A percentile compares a stretch with the other conserved stretches of the same genome.
These are phyloP conservation scores for Branchinecta lindahli DNA, from an alignment of 1,140 invertebrate genomes.

Conservation along the genomic window DNA sequence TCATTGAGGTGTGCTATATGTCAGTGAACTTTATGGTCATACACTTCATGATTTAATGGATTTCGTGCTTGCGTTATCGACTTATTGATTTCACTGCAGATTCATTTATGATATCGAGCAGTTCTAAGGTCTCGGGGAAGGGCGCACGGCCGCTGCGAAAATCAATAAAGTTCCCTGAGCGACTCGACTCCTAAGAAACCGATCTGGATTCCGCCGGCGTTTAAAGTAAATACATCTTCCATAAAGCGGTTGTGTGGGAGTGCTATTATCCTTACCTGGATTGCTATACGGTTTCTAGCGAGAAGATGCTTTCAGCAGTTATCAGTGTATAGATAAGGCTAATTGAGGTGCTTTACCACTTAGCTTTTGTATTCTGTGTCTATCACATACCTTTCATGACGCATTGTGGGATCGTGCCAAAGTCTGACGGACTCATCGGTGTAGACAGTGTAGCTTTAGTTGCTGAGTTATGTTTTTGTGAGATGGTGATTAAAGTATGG, in stretches of 20 bases:
- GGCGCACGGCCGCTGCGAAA: neutral
- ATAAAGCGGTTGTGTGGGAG: too few species aligned
- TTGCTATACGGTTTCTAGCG: neutral
- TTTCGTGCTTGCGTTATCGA: too few species aligned
- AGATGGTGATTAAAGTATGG: conserved; percentile 13
- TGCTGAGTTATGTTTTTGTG: neutral
- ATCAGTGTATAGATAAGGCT: conserved; percentile 2
- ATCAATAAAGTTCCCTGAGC: neutral
- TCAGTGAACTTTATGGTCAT: too few species aligned
- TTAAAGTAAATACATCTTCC: too few species aligned
- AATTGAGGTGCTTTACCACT: neutral
- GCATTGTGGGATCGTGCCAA: too few species aligned
- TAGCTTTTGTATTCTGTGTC: neutral
- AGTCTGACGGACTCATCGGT: too few species aligned
- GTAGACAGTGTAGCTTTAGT: too few species aligned
- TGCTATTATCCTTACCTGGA: too few species aligned
- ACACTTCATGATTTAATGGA: too few species aligned
- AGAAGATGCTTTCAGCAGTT: neutral
- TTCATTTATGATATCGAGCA: neutral
- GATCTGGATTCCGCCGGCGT: neutral
- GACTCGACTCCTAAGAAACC: neutral
- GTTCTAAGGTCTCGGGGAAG: conserved; percentile 7
- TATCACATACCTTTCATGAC: too few species aligned
- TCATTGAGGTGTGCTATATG: too few species aligned
- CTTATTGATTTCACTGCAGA: too few species aligned